Conservation (phyloP, 2,888 invertebrate species). For the Mystacides longicornis region DNA sequence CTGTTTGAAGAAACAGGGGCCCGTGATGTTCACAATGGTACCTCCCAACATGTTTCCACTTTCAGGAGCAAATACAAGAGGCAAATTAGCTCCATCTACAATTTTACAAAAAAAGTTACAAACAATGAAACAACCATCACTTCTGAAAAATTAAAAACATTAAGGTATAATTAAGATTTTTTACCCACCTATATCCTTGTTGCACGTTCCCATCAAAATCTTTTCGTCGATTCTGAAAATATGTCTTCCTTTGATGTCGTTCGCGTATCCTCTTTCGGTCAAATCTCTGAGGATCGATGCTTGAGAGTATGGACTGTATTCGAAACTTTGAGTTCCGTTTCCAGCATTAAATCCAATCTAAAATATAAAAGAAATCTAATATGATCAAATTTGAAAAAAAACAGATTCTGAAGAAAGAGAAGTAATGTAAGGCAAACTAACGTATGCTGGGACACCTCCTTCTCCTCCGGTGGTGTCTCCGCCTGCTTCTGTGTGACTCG, state of each 20-base stretch:
- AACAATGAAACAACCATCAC: neutral
- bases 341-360: conserved; percentile 96
- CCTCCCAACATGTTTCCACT: conserved; percentile 97
- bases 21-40: conserved; percentile 91
- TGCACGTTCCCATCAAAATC: conserved; percentile 88
- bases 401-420: neutral
- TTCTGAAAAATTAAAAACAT: neutral
- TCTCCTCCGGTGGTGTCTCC: conserved; percentile 82
- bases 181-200: conserved; percentile 72
- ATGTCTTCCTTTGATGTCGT: conserved; percentile 83
- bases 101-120: neutral
- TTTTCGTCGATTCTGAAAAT: conserved; percentile 93
- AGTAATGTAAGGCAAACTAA: conserved; percentile 40
- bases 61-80: conserved; percentile 85
- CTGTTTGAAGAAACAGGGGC: conserved; percentile 85
- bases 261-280: conserved; percentile 78
- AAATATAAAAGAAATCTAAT: neutral
- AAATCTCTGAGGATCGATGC: conserved; percentile 76
- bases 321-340: conserved; percentile 82
- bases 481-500: conserved; percentile 83
- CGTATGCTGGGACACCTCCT: conserved; percentile 80
- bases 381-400: neutral
- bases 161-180: neutral
- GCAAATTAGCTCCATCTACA: conserved; percentile 71
- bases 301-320: conserved; percentile 87